Conservation (phyloP, 2,888 invertebrate genomes). For the Pandemis cinnamomeana region DNA sequence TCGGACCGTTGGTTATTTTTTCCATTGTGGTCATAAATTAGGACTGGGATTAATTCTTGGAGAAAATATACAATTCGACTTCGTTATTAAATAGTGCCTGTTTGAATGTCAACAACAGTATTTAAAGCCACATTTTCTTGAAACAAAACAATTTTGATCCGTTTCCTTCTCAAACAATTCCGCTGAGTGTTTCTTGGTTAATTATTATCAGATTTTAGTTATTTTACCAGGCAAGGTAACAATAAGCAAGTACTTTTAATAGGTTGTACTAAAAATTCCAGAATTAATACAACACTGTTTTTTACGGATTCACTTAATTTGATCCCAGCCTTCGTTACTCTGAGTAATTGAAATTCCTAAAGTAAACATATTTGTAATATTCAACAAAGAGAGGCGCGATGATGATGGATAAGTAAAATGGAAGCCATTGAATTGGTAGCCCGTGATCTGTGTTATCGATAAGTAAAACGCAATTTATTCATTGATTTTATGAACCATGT, state of each 20-base stretch:
- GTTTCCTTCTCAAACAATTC: not conserved
- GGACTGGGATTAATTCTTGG: constrained; percentile 12
- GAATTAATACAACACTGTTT: not conserved
- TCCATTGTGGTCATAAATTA: constrained; percentile 19
- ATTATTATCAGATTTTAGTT: not conserved
- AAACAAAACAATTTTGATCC: not conserved
- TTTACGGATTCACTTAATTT: constrained; percentile 9
- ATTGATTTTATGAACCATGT: not conserved
- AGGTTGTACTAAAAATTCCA: not conserved
- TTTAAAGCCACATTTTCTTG: not conserved
- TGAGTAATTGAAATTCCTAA: constrained; percentile 7
- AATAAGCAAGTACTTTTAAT: not conserved
- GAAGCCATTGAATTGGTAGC: constrained; percentile 10
- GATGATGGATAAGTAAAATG: constrained; percentile 9
- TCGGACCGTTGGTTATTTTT: constrained; percentile 22
- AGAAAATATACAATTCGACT: constrained; percentile 5
- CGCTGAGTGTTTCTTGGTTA: not conserved
- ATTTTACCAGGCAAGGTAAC: not conserved
- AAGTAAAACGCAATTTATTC: constrained; percentile 10
- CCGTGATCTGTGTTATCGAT: constrained; percentile 16
- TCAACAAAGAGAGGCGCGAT: constrained; percentile 6
- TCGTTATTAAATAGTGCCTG: constrained; percentile 2
- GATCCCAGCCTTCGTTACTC: not conserved
- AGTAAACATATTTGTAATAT: constrained; percentile 7
- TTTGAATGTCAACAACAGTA: not conserved